A percentile compares a stretch with the other conserved stretches of the same genome.
Evolutionary conservation across 1,140 invertebrate species (phyloP).

Genomic region (Ceratina calcarata): DNA sequence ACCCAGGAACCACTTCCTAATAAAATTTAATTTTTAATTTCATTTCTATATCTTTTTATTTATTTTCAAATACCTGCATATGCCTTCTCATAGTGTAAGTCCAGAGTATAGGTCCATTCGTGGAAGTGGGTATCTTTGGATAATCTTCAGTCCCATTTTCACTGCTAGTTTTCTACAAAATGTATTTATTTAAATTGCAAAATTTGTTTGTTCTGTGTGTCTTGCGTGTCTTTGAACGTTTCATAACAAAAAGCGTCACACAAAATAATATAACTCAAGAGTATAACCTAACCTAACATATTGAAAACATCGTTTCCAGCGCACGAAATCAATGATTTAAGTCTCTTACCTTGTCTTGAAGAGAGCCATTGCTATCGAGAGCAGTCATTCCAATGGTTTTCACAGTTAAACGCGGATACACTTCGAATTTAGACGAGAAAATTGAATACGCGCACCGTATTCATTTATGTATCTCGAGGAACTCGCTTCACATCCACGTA

Average conservation of each 20-base stretch:
- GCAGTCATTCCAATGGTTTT: conserved; percentile 68
- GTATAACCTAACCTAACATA: not conserved
- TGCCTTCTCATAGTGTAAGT: conserved; percentile 84
- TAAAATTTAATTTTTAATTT: conserved; percentile 46
- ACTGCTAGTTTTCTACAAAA: conserved; percentile 63
- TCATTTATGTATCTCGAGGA: too few relatives aligned
- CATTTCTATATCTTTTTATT: conserved; percentile 1
- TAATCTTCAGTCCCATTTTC: conserved; percentile 64
- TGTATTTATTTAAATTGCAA: not conserved
- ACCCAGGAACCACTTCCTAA: conserved; percentile 85
- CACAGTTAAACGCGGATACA: not conserved
- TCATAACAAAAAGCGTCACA: not conserved
- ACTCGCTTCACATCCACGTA: too few relatives aligned
- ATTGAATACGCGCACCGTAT: not conserved
- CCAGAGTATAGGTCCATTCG: conserved; percentile 80
- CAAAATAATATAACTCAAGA: conserved; percentile 27
- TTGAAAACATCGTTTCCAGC: too few relatives aligned
- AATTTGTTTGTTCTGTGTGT: too few relatives aligned
- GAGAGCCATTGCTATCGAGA: conserved; percentile 57
- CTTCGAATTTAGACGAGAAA: conserved; percentile 14
- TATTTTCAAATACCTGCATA: conserved; percentile 81
- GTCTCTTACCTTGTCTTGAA: conserved; percentile 65
- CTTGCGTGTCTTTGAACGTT: not conserved
- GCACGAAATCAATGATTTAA: not conserved
- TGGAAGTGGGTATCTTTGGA: conserved; percentile 53